Percentiles rank a stretch among this genome's conserved stretches.
Evolutionary conservation across 37 sponge, comb jelly and placozoan species (phyloP).

Genomic region (Halichondria panicea): DNA sequence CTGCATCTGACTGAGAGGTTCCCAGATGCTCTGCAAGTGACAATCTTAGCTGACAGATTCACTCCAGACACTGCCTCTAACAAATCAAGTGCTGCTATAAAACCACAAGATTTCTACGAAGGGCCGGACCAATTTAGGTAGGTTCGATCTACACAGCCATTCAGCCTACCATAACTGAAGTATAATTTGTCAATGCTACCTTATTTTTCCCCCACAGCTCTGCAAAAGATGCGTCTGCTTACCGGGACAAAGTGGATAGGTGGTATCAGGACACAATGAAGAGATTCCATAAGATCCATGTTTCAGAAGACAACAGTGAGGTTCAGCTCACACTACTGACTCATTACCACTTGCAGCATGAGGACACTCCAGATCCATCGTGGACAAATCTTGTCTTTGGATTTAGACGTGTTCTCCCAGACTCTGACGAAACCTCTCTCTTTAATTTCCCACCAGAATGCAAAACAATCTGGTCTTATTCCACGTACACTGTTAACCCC

Average conservation of each 20-base stretch:
- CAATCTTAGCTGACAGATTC: conserved; percentile 45
- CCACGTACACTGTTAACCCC: conserved; percentile 34
- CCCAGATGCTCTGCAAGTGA: not conserved
- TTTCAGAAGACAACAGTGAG: conserved; percentile 7
- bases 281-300: conserved; percentile 21
- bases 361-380: conserved; percentile 15
- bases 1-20: conserved; percentile 2
- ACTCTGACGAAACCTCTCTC: conserved; percentile 11
- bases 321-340: not conserved
- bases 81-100: conserved; percentile 40
- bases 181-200: no score
- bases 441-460: conserved; percentile 5
- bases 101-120: no score
- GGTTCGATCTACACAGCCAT: no score
- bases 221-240: no score
- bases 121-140: no score
- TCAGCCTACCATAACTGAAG: no score
- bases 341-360: not conserved
- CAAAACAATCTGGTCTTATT: conserved; percentile 10
- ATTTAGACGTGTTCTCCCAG: conserved; percentile 10
- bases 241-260: no score
- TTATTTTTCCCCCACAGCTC: no score
- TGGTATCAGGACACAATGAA: no score
- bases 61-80: conserved; percentile 49
- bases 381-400: conserved; percentile 51